A percentile compares a stretch with the other conserved stretches of the same genome.
Conservation (phyloP, 2,113 vertebrate genomes). For the Stomatorhinus ivindoensis region DNA sequence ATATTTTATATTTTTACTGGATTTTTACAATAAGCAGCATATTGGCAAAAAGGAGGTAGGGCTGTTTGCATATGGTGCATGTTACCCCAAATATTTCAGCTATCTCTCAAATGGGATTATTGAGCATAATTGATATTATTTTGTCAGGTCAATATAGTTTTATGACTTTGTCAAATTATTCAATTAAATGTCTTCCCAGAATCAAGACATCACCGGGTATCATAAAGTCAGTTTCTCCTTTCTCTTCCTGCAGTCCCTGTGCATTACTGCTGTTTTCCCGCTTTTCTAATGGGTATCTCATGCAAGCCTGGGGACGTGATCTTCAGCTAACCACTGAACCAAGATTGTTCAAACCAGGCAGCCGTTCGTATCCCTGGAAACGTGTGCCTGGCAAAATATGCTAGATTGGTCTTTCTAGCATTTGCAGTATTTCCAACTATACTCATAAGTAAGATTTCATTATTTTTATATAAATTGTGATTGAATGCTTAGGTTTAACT, state of each 20-base stretch:
- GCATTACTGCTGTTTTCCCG: not conserved
- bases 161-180: not conserved
- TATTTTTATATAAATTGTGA: not conserved
- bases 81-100: not conserved
- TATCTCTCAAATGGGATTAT: not conserved
- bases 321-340: not conserved
- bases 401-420: not conserved
- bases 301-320: not conserved
- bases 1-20: not conserved
- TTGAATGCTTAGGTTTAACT: not conserved
- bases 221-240: not conserved
- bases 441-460: not conserved
- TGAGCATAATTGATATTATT: not conserved
- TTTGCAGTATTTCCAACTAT: not conserved
- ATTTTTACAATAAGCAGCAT: not conserved
- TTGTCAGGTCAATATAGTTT: not conserved
- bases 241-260: not conserved
- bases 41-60: not conserved
- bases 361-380: not conserved
- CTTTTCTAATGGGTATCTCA: not conserved
- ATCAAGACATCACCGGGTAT: not conserved
- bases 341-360: not conserved
- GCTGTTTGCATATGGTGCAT: not conserved
- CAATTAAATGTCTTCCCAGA: not conserved
- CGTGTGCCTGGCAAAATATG: not conserved